Conservation (phyloP, 1,140 invertebrate species). For the Drosophila kepulauana region DNA sequence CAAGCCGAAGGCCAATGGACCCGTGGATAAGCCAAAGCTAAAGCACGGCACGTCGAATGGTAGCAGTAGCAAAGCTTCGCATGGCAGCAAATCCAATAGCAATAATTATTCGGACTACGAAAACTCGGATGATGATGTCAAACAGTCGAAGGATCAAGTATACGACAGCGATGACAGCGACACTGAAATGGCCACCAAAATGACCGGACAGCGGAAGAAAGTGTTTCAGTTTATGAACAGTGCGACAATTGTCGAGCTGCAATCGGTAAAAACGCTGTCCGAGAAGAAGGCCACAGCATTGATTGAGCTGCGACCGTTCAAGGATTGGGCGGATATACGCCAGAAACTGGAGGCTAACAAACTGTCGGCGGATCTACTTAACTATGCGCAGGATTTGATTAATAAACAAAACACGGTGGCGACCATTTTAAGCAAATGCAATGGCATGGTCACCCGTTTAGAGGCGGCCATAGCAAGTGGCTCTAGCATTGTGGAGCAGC, state of each 20-base stretch:
- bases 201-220: slow-evolving; percentile 89
- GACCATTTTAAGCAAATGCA: slow-evolving; percentile 91
- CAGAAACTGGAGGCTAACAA: slow-evolving; percentile 90
- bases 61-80: slow-evolving; percentile 39
- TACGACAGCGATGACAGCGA: slow-evolving; percentile 90
- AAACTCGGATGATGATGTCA: slow-evolving; percentile 69
- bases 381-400: slow-evolving; percentile 90
- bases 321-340: slow-evolving; percentile 90
- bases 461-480: slow-evolving; percentile 91
- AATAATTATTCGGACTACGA: slow-evolving; percentile 71
- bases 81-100: slow-evolving; percentile 14
- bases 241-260: slow-evolving; percentile 88
- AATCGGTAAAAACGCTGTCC: slow-evolving; percentile 89
- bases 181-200: slow-evolving; percentile 89
- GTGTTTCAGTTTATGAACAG: slow-evolving; percentile 92
- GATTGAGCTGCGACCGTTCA: slow-evolving; percentile 89
- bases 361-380: slow-evolving; percentile 89
- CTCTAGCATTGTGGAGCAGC: slow-evolving; percentile 89
- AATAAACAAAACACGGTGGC: slow-evolving; percentile 89
- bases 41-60: slow-evolving; percentile 65
- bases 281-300: slow-evolving; percentile 91
- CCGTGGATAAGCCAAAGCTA: slow-evolving; percentile 48
- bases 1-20: slow-evolving; percentile 57
- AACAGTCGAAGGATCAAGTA: slow-evolving; percentile 74
- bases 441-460: slow-evolving; percentile 89